Conservation (phyloP, 2,113 vertebrate genomes). For the Gymnorhina tibicen region DNA sequence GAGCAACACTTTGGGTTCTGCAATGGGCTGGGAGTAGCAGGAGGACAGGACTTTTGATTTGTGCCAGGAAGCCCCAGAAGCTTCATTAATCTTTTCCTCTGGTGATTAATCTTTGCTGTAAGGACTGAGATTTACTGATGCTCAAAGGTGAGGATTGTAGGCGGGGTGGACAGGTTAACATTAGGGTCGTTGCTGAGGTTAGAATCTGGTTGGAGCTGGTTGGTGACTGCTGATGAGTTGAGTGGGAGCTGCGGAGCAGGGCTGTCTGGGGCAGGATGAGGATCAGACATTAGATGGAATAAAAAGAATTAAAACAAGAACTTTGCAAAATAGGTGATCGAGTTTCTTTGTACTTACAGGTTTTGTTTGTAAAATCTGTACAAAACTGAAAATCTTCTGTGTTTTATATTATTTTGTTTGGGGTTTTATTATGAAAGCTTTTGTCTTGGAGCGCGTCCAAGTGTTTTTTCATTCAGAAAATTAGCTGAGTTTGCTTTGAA, state of each 20-base stretch:
- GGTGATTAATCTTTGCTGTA: background rate
- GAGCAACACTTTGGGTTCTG: background rate
- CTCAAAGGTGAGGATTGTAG: background rate
- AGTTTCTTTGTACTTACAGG: background rate
- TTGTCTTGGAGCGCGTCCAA: background rate
- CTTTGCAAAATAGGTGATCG: accelerated
- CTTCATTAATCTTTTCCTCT: background rate
- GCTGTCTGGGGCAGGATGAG: background rate
- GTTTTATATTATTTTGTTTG: background rate
- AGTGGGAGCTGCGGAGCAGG: background rate
- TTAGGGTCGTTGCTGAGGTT: background rate
- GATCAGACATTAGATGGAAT: background rate
- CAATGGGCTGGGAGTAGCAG: accelerated
- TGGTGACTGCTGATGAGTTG: background rate
- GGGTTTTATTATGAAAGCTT: background rate
- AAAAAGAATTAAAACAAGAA: background rate
- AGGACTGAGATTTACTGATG: background rate
- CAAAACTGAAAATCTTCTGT: background rate
- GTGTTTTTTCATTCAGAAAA: background rate
- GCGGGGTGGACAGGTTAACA: background rate
- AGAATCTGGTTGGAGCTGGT: background rate
- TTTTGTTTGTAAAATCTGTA: background rate
- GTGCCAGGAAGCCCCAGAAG: background rate
- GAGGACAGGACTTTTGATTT: accelerated
- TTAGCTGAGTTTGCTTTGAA: constrained; percentile 17